Conservation (phyloP, 2,113 vertebrate species). For the Myrmecobius fasciatus region DNA sequence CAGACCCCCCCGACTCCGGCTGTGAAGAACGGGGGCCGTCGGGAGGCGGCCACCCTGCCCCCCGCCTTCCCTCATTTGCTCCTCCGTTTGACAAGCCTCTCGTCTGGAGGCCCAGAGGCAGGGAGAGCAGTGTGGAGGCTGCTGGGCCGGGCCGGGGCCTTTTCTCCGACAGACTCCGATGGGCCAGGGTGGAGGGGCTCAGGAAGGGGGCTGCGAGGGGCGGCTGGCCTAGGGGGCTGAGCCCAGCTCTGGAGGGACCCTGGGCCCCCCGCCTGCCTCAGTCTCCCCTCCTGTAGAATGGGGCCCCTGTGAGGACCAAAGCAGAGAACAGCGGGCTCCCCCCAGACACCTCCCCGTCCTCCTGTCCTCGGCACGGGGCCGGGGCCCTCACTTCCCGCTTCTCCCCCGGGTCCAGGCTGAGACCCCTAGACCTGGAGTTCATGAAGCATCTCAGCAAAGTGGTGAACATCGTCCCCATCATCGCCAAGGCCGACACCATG, state of each 20-base stretch:
- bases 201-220: no score
- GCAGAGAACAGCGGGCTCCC: background rate
- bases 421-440: slow-evolving; percentile 95
- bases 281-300: background rate
- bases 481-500: slow-evolving; percentile 97
- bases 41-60: background rate
- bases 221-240: no score
- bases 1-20: no score
- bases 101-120: no score
- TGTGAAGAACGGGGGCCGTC: no score
- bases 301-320: background rate
- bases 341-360: background rate
- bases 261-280: background rate
- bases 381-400: slow-evolving; percentile 38
- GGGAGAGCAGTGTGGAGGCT: no score
- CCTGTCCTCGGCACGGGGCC: background rate
- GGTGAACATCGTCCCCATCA: slow-evolving; percentile 96
- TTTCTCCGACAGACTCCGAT: no score
- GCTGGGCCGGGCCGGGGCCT: no score
- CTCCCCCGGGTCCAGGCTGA: slow-evolving; percentile 86
- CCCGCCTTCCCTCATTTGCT: background rate
- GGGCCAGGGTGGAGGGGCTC: no score
- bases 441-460: slow-evolving; percentile 98
- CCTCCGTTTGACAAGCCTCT: background rate
- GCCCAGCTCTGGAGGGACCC: no score